These are phyloP conservation scores for Tolmerus cingulatus DNA, from an alignment of 2,888 invertebrate genomes.

Conservation along the genomic window DNA sequence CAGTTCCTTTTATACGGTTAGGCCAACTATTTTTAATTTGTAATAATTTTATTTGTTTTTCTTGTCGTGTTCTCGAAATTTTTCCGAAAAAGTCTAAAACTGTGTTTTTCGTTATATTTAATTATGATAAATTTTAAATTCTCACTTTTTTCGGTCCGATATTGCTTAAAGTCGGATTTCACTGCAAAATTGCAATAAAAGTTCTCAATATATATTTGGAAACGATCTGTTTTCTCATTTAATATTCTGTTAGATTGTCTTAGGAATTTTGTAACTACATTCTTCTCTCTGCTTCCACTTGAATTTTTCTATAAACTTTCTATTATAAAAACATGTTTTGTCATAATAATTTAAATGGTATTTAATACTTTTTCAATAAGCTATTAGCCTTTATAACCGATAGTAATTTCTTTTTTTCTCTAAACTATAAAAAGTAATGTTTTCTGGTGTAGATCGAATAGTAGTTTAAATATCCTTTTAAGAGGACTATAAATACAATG, in stretches of 20 bases:
- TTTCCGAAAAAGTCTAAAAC: no score
- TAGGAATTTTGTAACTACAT: neutral
- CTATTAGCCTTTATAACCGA: no score
- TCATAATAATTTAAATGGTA: no score
- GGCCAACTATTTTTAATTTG: neutral
- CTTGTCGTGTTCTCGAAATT: neutral
- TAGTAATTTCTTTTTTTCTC: no score
- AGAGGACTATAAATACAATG: no score
- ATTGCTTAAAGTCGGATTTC: neutral
- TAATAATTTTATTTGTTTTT: neutral
- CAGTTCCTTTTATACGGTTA: neutral
- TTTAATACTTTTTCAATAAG: no score
- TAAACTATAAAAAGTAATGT: no score
- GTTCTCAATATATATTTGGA: neutral
- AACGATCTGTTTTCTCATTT: neutral
- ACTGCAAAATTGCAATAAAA: neutral
- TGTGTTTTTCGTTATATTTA: neutral
- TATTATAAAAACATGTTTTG: neutral
- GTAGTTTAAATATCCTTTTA: no score
- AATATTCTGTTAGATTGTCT: neutral
- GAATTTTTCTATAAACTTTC: neutral
- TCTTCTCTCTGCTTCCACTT: no score
- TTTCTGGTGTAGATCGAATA: no score
- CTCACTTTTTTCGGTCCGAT: neutral
- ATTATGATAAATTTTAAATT: neutral